Evolutionary conservation across 2,888 invertebrate species (phyloP).

Genomic region (Callosobruchus maculatus): DNA sequence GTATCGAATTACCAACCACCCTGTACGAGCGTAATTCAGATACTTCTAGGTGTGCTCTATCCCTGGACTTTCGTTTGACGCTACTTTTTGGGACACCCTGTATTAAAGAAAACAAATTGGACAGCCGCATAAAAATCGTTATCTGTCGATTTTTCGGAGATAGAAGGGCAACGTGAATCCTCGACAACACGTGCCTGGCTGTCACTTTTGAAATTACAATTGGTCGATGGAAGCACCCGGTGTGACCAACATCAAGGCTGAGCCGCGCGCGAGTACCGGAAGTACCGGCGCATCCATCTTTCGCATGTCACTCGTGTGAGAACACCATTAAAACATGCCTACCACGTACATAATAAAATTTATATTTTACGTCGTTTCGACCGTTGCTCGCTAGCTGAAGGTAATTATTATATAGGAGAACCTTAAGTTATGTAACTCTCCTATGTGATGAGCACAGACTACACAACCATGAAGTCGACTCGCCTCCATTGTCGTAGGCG

Average conservation of each 20-base stretch:
- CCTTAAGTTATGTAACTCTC: constrained; percentile 17
- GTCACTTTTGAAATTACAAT: background rate
- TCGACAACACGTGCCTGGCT: background rate
- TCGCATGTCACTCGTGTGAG: constrained; percentile 47
- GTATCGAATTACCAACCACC: no score
- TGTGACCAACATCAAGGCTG: constrained; percentile 17
- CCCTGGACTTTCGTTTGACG: no score
- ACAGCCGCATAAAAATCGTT: background rate
- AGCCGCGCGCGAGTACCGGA: constrained; percentile 25
- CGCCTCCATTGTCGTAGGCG: background rate
- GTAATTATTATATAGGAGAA: constrained; percentile 28
- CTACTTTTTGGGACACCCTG: no score
- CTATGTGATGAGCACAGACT: constrained; percentile 6
- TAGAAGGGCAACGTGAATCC: background rate
- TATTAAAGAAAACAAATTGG: no score
- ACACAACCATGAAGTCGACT: constrained; percentile 8
- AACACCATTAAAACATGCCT: constrained; percentile 40
- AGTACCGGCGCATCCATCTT: constrained; percentile 42
- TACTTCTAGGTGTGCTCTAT: no score
- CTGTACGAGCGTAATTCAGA: no score
- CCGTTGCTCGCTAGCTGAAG: constrained; percentile 8
- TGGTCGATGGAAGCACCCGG: background rate
- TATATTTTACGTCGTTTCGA: constrained; percentile 33
- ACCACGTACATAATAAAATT: constrained; percentile 27
- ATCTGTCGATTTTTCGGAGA: background rate